These are phyloP conservation scores for Helarctos malayanus DNA, from an alignment of 2,797 vertebrate genomes.

Conservation along the genomic window DNA sequence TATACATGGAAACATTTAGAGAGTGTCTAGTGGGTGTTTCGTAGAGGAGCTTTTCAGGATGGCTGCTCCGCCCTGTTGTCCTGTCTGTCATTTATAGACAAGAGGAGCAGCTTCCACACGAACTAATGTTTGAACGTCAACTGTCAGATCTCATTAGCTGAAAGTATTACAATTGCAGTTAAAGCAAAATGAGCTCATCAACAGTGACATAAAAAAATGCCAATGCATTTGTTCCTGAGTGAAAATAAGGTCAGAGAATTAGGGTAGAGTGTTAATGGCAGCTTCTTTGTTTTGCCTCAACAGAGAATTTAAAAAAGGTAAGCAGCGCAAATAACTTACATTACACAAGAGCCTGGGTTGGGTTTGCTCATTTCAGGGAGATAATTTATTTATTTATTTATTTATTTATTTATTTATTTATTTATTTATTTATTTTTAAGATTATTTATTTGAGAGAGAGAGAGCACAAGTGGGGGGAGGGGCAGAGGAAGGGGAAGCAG, in stretches of 20 bases:
- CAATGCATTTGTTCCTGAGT: not conserved
- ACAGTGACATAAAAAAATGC: not conserved
- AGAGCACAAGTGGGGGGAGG: not conserved
- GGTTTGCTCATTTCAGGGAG: constrained; percentile 26
- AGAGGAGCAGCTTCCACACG: not conserved
- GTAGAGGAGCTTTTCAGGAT: not conserved
- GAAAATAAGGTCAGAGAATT: constrained; percentile 55
- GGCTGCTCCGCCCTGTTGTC: not conserved
- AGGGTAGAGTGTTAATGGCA: not conserved
- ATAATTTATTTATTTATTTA: not conserved
- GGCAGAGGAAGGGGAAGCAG: not conserved
- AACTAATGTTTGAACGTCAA: constrained; percentile 27
- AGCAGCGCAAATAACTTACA: not conserved
- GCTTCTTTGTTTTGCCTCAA: not conserved
- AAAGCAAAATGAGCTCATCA: constrained; percentile 23
- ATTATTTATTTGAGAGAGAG: not conserved
- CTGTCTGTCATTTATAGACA: not conserved
- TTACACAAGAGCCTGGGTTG: not conserved
- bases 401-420: too few relatives aligned
- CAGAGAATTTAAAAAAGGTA: not conserved
- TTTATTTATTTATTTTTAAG: not conserved
- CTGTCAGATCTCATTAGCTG: constrained; percentile 56
- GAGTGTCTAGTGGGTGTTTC: not conserved
- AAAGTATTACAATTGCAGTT: constrained; percentile 1
- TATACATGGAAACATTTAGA: not conserved